Percentiles rank a stretch among this genome's conserved stretches.
Evolutionary conservation across 2,888 invertebrate genomes (phyloP).

Genomic region (Acleris cristana): DNA sequence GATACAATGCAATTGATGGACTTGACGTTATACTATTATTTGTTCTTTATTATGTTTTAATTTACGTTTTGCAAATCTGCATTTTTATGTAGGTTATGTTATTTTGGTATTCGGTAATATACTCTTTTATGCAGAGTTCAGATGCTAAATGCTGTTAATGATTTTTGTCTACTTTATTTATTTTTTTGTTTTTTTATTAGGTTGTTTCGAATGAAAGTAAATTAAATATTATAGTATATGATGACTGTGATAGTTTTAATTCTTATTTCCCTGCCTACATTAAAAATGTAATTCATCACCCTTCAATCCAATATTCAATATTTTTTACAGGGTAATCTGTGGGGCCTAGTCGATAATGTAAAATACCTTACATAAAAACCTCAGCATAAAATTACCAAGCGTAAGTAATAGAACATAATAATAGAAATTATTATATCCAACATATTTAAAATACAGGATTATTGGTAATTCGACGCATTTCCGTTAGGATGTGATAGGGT

Average conservation of each 20-base stretch:
- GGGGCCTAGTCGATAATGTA: neutral
- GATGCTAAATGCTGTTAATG: slow-evolving; percentile 21
- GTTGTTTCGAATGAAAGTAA: slow-evolving; percentile 22
- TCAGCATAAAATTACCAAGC: neutral
- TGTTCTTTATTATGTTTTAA: slow-evolving; percentile 6
- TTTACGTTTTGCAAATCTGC: slow-evolving; percentile 20
- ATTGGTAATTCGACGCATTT: too few relatives aligned
- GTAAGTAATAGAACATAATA: too few relatives aligned
- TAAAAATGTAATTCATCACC: neutral
- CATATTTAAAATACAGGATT: too few relatives aligned
- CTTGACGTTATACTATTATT: too few relatives aligned
- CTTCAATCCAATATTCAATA: too few relatives aligned
- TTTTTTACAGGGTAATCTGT: neutral
- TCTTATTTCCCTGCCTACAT: neutral
- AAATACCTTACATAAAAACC: neutral
- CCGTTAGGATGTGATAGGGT: too few relatives aligned
- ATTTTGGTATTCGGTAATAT: slow-evolving; percentile 24
- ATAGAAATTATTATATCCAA: too few relatives aligned
- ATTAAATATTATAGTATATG: slow-evolving; percentile 26
- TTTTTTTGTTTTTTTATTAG: slow-evolving; percentile 12
- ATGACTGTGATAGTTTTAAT: slow-evolving; percentile 16
- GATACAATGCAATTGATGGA: too few relatives aligned
- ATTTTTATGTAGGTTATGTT: slow-evolving; percentile 25
- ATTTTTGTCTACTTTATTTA: slow-evolving; percentile 26
- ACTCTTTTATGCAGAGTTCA: slow-evolving; percentile 15